Base-by-base conservation (phyloP, 2,797 vertebrate species). In the Hemibagrus guttatus region DNA sequence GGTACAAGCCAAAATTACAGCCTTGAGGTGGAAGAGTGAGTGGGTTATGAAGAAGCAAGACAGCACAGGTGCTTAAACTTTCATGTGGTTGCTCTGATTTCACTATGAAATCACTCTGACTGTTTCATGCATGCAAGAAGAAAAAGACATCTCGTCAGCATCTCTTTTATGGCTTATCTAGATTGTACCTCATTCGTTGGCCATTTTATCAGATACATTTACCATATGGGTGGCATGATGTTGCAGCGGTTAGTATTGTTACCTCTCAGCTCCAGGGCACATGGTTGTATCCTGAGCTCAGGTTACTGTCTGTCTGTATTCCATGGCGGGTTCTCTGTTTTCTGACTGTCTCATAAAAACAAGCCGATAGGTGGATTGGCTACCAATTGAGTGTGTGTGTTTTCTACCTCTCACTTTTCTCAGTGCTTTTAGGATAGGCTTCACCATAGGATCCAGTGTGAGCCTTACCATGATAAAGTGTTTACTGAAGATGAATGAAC, bases 41-140 rank as follows among this genome's bases (percentile, higher is more conserved):
- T 31, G 78, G 31, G 80, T 87, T 86, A 81, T 21, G 52, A 39
- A 59, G 83, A 87, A 79, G 31, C 52, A 9, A 80, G 76, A 80
- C 56, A 26, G 4, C 31, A 80, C 76, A 61, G 21, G 31, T 42
- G 35, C 56, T 35, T 59, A 26, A 35, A 59, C 76, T 61, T 80
- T 61, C 23, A 90, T 84, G 87, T 26, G 54, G 21, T 82, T 66
- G 64, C 71, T 63, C 84, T 88, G 56, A 81, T 84, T 78, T 69
- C 85, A 80, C 56, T 78, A 42, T 58, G n/a, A 72, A 54, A 19
- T 66, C 56, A 42, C 14, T 26, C 52, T 26, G 35, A 7, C 26
- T 17, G 6, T 75, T 49, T 49, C 79, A 49, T 63, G 59, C 79
- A 46, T 26, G 58, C 11, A 2, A 28, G 14, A 52, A 21, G n/a